phyloP scores from a whole-genome alignment of 1,140 invertebrate genomes.

The Scylla paramamosain region DNA sequence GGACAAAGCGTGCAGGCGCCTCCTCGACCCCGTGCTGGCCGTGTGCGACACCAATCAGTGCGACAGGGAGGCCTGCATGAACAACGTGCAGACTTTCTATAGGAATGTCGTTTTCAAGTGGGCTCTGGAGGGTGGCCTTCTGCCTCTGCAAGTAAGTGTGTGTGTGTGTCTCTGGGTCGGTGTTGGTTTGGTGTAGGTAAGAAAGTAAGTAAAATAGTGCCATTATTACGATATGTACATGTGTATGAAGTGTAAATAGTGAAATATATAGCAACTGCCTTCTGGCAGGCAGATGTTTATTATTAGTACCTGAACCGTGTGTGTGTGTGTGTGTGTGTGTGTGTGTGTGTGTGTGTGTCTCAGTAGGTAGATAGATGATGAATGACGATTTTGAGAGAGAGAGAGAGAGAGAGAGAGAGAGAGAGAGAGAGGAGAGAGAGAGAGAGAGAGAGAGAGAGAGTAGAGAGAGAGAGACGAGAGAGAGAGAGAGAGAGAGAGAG shows the following conservation, averaged over 20 bases:
- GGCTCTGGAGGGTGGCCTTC: conserved; percentile 92
- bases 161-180: not conserved
- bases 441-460: too few relatives aligned
- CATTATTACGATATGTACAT: too few relatives aligned
- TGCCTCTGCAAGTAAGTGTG: conserved; percentile 93
- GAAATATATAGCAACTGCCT: too few relatives aligned
- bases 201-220: not conserved
- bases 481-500: too few relatives aligned
- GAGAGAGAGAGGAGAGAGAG: too few relatives aligned
- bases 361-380: not conserved
- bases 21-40: conserved; percentile 89
- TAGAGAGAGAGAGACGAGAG: too few relatives aligned
- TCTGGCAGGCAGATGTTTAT: not conserved
- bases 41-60: conserved; percentile 89
- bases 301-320: not conserved
- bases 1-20: conserved; percentile 87
- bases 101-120: conserved; percentile 88
- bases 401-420: too few relatives aligned
- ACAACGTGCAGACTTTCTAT: conserved; percentile 91
- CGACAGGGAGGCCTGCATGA: conserved; percentile 91
- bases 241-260: too few relatives aligned
- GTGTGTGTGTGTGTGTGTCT: conserved; percentile 46
- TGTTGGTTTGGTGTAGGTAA: conserved; percentile 38
- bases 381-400: too few relatives aligned
- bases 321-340: not conserved